Base-by-base conservation (phyloP, 2,113 vertebrate genomes). In the Meles meles region DNA sequence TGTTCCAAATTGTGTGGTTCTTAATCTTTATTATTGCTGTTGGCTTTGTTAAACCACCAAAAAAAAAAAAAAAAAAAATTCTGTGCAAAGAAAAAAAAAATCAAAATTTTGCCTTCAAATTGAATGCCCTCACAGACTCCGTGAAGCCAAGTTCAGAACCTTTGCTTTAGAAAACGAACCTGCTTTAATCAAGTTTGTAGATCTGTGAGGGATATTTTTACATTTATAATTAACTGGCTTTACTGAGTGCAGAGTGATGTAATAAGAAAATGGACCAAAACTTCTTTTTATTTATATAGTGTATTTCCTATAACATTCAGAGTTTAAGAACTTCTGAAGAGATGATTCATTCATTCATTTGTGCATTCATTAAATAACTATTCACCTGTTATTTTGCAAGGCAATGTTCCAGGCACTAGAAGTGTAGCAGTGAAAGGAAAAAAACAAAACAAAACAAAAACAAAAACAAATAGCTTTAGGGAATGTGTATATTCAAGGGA, bases 101-200 rank as follows among this genome's bases (percentile, higher is more conserved):
- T 84, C 42, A 90, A 63, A 96, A 90, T 7, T 52, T 88, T 84
- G 37, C 81, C 61, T 59, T 15, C 3, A 79, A 42, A 90, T 88
- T 94, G 90, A 93, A 88, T 94, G 39, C 67, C 71, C 59, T 95
- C 55, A 90, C 10, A n/a, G 84, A 87, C 6, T 88, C 79, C 82
- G 79, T 84, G 44, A 93, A 97, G 72, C 65, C 72, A 94, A 89
- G 49, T 71, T 95, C 76, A 94, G 61, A 94, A 88, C 69, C n/a
- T 97, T 77, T 88, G 52, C 76, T 77, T 96, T 90, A 80, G 63
- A 89, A 89, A 96, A 71, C 42, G 95, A 94, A 57, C 55, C 39
- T 69, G 29, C 37, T 94, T 95, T 93, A 80, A 84, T 87, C 71
- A 92, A 57, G 37, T 90, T 69, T 95, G 80, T 88, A 63, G 25